A percentile compares a stretch with the other conserved stretches of the same genome.
These are phyloP conservation scores for Benitochromis conjunctus DNA, from an alignment of 2,113 vertebrate genomes.

Conservation along the genomic window DNA sequence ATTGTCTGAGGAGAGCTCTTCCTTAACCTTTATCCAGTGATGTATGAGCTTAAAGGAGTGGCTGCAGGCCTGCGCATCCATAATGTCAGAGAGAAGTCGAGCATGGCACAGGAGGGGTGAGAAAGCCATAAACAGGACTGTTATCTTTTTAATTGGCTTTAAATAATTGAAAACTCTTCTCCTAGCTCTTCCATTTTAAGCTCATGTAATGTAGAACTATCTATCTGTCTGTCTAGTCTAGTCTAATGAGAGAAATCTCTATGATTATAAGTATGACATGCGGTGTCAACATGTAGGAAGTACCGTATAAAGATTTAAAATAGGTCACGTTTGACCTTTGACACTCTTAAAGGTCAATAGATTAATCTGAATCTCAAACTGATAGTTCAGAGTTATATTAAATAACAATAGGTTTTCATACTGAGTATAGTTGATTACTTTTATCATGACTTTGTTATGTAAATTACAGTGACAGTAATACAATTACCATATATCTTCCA, in stretches of 20 bases:
- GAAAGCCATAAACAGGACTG: slow-evolving; percentile 21
- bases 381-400: background rate
- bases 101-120: slow-evolving; percentile 13
- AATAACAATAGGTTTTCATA: background rate
- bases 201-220: background rate
- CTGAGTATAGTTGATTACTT: background rate
- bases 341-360: background rate
- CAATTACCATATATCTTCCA: background rate
- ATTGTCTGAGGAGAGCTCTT: slow-evolving; percentile 50
- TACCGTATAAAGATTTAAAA: background rate
- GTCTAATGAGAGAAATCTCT: background rate
- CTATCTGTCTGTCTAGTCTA: background rate
- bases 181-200: background rate
- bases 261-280: background rate
- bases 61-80: slow-evolving; percentile 51
- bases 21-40: slow-evolving; percentile 70
- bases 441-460: background rate
- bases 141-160: slow-evolving; percentile 55
- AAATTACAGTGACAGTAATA: background rate
- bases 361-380: background rate
- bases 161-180: slow-evolving; percentile 40
- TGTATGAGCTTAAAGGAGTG: slow-evolving; percentile 49
- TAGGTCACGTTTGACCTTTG: background rate
- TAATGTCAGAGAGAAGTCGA: slow-evolving; percentile 38
- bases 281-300: background rate